These are phyloP conservation scores for Cryptomyrus ogoouensis DNA, from an alignment of 2,113 vertebrate species.

Conservation along the genomic window DNA sequence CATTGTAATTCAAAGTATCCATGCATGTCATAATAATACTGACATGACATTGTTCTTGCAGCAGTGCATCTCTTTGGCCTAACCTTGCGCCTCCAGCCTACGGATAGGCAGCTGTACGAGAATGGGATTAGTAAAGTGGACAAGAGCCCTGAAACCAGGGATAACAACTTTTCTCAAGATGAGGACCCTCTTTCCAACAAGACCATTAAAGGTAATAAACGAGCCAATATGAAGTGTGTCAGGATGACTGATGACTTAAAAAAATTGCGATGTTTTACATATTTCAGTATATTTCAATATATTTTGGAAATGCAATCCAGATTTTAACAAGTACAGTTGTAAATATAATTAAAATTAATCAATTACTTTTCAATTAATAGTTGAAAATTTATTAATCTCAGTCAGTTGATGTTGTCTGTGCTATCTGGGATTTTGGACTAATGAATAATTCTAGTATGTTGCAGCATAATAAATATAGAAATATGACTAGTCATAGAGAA, in stretches of 20 bases:
- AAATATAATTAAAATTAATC: background rate
- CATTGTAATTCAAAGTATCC: background rate
- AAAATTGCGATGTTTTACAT: background rate
- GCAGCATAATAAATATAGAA: background rate
- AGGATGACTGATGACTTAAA: background rate
- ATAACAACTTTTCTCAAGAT: slow-evolving; percentile 67
- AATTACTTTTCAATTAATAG: background rate
- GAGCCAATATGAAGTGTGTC: background rate
- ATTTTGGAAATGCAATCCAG: background rate
- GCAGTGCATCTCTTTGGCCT: slow-evolving; percentile 84
- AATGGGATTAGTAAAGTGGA: slow-evolving; percentile 79
- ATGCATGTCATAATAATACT: background rate
- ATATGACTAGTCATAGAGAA: background rate
- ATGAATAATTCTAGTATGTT: background rate
- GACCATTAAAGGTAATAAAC: slow-evolving; percentile 54
- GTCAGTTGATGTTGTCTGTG: background rate
- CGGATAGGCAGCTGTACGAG: slow-evolving; percentile 76
- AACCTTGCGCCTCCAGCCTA: slow-evolving; percentile 78
- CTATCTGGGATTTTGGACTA: background rate
- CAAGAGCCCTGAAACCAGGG: slow-evolving; percentile 60
- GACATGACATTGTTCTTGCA: slow-evolving; percentile 57
- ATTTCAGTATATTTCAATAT: background rate
- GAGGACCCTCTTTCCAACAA: slow-evolving; percentile 71
- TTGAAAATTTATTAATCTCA: background rate
- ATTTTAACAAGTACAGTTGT: background rate